A percentile compares a stretch with the other conserved stretches of the same genome.
phyloP scores from a whole-genome alignment of 1,140 invertebrate genomes.

The Hyphantria cunea region DNA sequence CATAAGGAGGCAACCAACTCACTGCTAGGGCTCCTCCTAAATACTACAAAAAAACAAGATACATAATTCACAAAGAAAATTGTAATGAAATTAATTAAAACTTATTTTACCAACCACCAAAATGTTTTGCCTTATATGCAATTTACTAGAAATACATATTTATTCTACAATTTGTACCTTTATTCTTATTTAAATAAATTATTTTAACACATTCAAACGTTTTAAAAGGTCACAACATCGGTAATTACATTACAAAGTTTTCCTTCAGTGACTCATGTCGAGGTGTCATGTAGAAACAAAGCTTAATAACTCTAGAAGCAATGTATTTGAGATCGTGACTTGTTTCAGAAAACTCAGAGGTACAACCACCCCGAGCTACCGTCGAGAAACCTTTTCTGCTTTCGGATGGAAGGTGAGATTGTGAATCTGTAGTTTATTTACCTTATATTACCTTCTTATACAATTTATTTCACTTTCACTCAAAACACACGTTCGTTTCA shows the following conservation, averaged over 20 bases:
- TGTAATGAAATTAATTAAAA: too few relatives aligned
- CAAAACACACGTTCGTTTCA: too few relatives aligned
- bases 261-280: conserved; percentile 6
- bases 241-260: conserved; percentile 17
- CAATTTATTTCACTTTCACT: background rate
- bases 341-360: conserved; percentile 55
- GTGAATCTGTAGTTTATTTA: background rate
- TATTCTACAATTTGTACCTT: too few relatives aligned
- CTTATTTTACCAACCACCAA: too few relatives aligned
- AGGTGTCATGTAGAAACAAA: conserved; percentile 5
- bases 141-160: too few relatives aligned
- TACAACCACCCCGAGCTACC: conserved; percentile 65
- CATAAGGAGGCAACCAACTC: too few relatives aligned
- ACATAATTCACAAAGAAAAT: too few relatives aligned
- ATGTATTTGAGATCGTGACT: conserved; percentile 7
- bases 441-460: background rate
- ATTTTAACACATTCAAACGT: too few relatives aligned
- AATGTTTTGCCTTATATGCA: too few relatives aligned
- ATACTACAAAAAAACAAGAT: too few relatives aligned
- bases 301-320: background rate
- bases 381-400: conserved; percentile 85
- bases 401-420: conserved; percentile 83
- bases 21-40: too few relatives aligned
- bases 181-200: too few relatives aligned
- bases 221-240: background rate